phyloP scores from a whole-genome alignment of 2,797 vertebrate species.

The Coregonus sp. region DNA sequence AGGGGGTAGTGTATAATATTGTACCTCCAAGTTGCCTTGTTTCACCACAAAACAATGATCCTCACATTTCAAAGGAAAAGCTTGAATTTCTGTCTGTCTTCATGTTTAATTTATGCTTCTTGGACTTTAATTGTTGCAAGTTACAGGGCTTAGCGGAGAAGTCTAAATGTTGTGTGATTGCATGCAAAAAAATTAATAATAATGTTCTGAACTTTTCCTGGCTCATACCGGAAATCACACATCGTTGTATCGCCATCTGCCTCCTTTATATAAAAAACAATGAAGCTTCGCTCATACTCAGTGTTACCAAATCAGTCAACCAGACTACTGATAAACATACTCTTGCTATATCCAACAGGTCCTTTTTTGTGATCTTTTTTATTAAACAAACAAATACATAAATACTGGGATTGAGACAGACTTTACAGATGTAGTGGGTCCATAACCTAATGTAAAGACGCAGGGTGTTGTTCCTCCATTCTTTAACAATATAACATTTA shows the following conservation, averaged over 20 bases:
- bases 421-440: too few relatives aligned
- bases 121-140: not conserved
- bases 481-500: too few relatives aligned
- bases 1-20: not conserved
- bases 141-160: not conserved
- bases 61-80: not conserved
- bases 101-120: not conserved
- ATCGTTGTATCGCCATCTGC: not conserved
- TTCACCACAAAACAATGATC: not conserved
- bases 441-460: too few relatives aligned
- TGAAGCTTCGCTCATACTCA: too few relatives aligned
- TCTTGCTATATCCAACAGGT: too few relatives aligned
- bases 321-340: too few relatives aligned
- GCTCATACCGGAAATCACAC: not conserved
- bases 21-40: not conserved
- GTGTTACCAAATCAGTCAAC: too few relatives aligned
- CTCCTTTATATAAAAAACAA: not conserved
- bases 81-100: not conserved
- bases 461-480: too few relatives aligned
- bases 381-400: too few relatives aligned
- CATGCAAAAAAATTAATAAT: not conserved
- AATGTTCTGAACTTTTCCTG: too few relatives aligned
- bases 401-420: too few relatives aligned
- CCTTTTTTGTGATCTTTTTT: too few relatives aligned
- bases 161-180: not conserved